These are phyloP conservation scores for Pseudomyrmex dendroicus DNA, from an alignment of 1,140 invertebrate species.

Conservation along the genomic window DNA sequence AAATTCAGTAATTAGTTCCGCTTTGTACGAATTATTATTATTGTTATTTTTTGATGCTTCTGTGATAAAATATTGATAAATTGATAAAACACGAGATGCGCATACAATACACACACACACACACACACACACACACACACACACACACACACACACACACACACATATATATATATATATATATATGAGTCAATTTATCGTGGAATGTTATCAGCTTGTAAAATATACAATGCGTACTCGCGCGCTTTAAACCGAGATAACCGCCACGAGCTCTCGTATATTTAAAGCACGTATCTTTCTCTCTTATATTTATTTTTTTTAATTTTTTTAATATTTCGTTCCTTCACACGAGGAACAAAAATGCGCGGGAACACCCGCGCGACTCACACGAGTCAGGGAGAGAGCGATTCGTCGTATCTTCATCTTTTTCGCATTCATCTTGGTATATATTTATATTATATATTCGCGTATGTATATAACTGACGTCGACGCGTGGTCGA, in stretches of 20 bases:
- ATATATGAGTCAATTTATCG: not conserved
- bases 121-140: too few species aligned
- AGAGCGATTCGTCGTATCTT: too few species aligned
- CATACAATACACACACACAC: too few species aligned
- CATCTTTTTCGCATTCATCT: not conserved
- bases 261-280: not conserved
- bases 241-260: constrained; percentile 2
- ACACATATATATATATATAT: too few species aligned
- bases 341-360: not conserved
- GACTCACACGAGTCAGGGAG: too few species aligned
- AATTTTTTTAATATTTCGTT: not conserved
- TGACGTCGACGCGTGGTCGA: constrained; percentile 28
- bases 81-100: too few species aligned
- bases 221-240: constrained; percentile 9
- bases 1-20: not conserved
- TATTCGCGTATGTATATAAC: not conserved
- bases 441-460: constrained; percentile 20
- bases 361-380: not conserved
- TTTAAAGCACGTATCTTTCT: not conserved
- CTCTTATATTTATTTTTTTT: not conserved
- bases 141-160: not conserved
- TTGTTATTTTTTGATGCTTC: not conserved
- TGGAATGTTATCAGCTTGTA: not conserved
- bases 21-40: not conserved
- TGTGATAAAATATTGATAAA: not conserved